These are phyloP conservation scores for Steinernema khuongi DNA, from an alignment of 1,140 invertebrate genomes.

Conservation along the genomic window DNA sequence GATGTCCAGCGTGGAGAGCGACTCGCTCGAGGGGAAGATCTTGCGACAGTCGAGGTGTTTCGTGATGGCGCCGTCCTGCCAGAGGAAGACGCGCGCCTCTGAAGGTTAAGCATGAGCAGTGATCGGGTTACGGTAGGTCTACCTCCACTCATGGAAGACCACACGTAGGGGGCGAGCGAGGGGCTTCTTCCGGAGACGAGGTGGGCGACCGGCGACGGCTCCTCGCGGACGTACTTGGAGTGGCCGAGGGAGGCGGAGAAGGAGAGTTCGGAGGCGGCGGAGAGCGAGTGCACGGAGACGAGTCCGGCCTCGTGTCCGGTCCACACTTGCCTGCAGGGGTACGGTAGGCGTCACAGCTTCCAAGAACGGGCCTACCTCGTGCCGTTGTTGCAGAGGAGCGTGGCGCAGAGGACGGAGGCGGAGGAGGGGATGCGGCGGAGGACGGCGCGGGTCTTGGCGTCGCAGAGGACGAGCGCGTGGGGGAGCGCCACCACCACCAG, in stretches of 20 bases:
- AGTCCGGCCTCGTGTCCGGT: slow-evolving; percentile 34
- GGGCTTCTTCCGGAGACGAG: slow-evolving; percentile 14
- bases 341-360: neutral
- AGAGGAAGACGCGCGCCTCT: slow-evolving; percentile 69
- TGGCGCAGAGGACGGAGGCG: neutral
- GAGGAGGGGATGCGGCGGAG: neutral
- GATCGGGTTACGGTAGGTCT: slow-evolving; percentile 13
- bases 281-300: slow-evolving; percentile 30
- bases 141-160: slow-evolving; percentile 25
- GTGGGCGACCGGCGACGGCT: slow-evolving; percentile 18
- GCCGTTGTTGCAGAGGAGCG: neutral
- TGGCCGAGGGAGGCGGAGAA: slow-evolving; percentile 37
- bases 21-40: slow-evolving; percentile 81
- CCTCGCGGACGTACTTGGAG: slow-evolving; percentile 23
- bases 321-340: slow-evolving; percentile 35
- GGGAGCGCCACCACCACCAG: neutral
- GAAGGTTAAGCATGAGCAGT: slow-evolving; percentile 66
- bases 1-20: slow-evolving; percentile 80
- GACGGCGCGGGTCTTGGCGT: slow-evolving; percentile 15
- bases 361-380: neutral
- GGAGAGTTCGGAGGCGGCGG: slow-evolving; percentile 27
- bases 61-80: slow-evolving; percentile 65
- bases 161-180: neutral
- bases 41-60: slow-evolving; percentile 84
- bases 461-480: slow-evolving; percentile 3